phyloP scores from a whole-genome alignment of 2,888 invertebrate genomes.

The Argyra leucocephala region DNA sequence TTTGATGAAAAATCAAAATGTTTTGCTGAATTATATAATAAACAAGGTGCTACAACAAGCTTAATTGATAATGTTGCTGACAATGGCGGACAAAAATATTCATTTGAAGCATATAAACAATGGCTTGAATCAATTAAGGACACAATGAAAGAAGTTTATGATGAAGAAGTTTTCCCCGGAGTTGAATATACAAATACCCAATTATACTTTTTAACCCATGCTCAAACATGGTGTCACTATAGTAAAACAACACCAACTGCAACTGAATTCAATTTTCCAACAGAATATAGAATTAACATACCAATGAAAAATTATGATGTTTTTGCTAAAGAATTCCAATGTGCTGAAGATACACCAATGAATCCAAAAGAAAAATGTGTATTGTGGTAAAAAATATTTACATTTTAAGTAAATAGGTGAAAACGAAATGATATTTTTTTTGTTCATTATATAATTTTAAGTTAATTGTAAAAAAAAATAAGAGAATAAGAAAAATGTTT shows the following conservation, averaged over 20 bases:
- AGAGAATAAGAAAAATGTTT: neutral
- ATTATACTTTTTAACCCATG: constrained; percentile 9
- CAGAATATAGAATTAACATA: constrained; percentile 12
- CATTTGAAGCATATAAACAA: neutral
- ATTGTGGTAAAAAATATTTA: constrained; percentile 2
- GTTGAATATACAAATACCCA: constrained; percentile 4
- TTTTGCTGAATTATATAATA: neutral
- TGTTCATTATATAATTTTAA: neutral
- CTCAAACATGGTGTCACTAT: constrained; percentile 9
- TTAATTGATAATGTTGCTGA: constrained; percentile 6
- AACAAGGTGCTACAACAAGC: neutral
- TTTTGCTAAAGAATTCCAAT: constrained; percentile 10
- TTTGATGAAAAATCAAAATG: constrained; percentile 1
- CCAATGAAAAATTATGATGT: constrained; percentile 8
- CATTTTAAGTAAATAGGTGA: neutral
- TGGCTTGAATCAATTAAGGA: constrained; percentile 4
- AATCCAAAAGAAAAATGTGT: constrained; percentile 10
- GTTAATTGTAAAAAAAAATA: neutral
- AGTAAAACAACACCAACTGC: neutral
- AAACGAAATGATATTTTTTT: neutral
- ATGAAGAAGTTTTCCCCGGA: constrained; percentile 3
- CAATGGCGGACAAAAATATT: constrained; percentile 9
- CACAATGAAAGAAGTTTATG: neutral
- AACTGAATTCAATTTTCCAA: neutral
- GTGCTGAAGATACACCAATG: constrained; percentile 5